A percentile compares a stretch with the other conserved stretches of the same genome.
phyloP scores from a whole-genome alignment of 2,888 invertebrate species.

The Nycteola revayana region DNA sequence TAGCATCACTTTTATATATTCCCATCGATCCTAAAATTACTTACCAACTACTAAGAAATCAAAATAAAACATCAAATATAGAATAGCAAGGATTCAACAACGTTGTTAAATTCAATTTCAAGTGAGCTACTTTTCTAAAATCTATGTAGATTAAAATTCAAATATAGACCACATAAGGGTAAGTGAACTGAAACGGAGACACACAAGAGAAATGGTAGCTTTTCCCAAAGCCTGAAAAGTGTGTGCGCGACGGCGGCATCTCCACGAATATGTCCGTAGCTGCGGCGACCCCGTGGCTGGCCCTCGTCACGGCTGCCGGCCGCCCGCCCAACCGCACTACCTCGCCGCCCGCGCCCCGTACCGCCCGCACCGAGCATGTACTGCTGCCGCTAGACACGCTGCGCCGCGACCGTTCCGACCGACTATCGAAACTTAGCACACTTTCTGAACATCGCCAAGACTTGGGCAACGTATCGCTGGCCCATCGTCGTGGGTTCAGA shows the following conservation, averaged over 20 bases:
- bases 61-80: constrained; percentile 6
- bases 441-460: constrained; percentile 76
- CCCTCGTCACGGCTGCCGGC: constrained; percentile 78
- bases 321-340: constrained; percentile 71
- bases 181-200: constrained; percentile 76
- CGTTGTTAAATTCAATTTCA: neutral
- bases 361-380: constrained; percentile 33
- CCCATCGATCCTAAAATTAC: too few species aligned
- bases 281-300: constrained; percentile 75
- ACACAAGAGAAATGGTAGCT: constrained; percentile 80
- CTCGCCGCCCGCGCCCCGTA: constrained; percentile 54
- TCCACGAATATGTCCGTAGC: constrained; percentile 72
- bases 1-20: too few species aligned
- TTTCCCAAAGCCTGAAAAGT: constrained; percentile 78
- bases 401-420: constrained; percentile 43
- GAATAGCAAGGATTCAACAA: constrained; percentile 9
- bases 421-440: constrained; percentile 55
- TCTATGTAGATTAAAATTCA: constrained; percentile 34
- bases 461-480: constrained; percentile 67
- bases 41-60: too few species aligned
- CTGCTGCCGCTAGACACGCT: constrained; percentile 46
- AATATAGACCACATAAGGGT: constrained; percentile 75
- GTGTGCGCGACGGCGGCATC: constrained; percentile 73
- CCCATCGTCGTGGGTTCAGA: constrained; percentile 62
- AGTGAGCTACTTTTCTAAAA: too few species aligned